Percentiles rank a stretch among this genome's conserved stretches.
Conservation (phyloP, 2,113 vertebrate genomes). For the Crotalus helleri region DNA sequence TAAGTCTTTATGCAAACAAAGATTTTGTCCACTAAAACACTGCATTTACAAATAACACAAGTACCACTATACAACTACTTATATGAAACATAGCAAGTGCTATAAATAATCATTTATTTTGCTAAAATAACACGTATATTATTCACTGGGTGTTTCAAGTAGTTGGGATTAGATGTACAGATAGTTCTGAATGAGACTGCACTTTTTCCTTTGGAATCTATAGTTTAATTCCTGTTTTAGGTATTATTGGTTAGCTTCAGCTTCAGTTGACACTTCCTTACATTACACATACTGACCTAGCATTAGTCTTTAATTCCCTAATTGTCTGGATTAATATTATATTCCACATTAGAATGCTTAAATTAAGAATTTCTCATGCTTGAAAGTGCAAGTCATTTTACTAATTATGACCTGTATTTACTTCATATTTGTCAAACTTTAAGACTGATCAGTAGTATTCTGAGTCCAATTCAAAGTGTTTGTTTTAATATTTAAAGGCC, state of each 20-base stretch:
- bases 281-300: neutral
- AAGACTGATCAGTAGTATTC: neutral
- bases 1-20: neutral
- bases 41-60: neutral
- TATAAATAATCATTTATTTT: neutral
- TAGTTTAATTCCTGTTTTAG: neutral
- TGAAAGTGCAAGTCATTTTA: neutral
- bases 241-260: neutral
- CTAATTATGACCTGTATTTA: neutral
- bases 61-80: neutral
- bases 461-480: neutral
- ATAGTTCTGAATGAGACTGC: neutral
- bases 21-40: neutral
- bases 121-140: neutral
- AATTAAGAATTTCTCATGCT: neutral
- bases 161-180: neutral
- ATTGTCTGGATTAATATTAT: neutral
- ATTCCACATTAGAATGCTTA: neutral
- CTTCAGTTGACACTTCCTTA: neutral
- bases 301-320: neutral
- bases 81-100: neutral
- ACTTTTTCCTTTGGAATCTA: neutral
- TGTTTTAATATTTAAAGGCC: neutral
- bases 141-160: neutral
- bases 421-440: neutral